These are phyloP conservation scores for Scaptomyza cyrtandrae DNA, from an alignment of 2,888 invertebrate genomes.

Conservation along the genomic window DNA sequence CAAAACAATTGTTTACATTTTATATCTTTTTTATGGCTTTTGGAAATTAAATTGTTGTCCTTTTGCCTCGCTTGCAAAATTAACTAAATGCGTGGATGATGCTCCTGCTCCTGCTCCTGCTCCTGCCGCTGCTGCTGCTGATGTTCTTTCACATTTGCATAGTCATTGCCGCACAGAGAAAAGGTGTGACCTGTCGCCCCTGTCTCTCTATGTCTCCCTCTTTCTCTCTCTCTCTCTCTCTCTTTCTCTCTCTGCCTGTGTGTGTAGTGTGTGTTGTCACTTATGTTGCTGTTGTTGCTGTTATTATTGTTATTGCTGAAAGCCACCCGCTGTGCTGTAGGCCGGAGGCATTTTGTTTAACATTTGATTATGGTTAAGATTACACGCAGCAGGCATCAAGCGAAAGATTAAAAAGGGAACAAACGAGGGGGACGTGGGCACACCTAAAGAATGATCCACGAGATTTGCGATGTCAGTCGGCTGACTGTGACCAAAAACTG, in stretches of 20 bases:
- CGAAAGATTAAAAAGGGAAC: slow-evolving; percentile 11
- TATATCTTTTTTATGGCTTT: slow-evolving; percentile 78
- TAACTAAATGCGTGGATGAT: slow-evolving; percentile 57
- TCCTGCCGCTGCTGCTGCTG: slow-evolving; percentile 4
- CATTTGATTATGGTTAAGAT: slow-evolving; percentile 74
- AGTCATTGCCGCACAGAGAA: slow-evolving; percentile 55
- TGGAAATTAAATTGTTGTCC: slow-evolving; percentile 76
- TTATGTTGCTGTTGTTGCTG: slow-evolving; percentile 22
- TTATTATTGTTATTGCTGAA: slow-evolving; percentile 52
- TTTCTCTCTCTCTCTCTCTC: not conserved
- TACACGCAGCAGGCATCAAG: slow-evolving; percentile 52
- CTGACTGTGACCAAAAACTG: slow-evolving; percentile 13
- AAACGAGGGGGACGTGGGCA: not conserved
- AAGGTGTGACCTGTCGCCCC: slow-evolving; percentile 68
- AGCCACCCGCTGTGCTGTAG: slow-evolving; percentile 52
- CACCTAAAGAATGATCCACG: slow-evolving; percentile 6
- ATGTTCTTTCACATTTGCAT: slow-evolving; percentile 45
- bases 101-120: slow-evolving; percentile 2
- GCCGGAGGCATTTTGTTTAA: slow-evolving; percentile 70
- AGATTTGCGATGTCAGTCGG: slow-evolving; percentile 22
- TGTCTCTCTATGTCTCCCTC: not conserved
- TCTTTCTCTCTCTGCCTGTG: no score
- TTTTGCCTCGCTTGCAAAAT: slow-evolving; percentile 66
- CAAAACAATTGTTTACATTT: slow-evolving; percentile 67
- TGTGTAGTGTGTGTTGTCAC: slow-evolving; percentile 24